Evolutionary conservation across 2,888 invertebrate genomes (phyloP).

Genomic region (Syrista parreyssii): DNA sequence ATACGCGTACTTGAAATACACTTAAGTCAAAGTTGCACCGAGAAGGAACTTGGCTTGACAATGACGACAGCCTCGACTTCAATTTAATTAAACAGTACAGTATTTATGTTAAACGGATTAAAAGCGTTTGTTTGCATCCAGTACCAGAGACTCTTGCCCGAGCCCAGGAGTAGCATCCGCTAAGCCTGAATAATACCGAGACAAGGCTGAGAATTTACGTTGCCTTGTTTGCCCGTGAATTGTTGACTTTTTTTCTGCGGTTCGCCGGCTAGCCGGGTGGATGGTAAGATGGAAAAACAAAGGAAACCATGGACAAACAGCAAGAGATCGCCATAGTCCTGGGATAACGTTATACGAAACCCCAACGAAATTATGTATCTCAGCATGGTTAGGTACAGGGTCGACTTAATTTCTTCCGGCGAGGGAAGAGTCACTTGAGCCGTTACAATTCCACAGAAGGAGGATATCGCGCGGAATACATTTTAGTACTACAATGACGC

Average conservation of each 20-base stretch:
- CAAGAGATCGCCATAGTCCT: conserved; percentile 13
- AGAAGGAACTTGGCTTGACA: too few relatives aligned
- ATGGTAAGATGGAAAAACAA: conserved; percentile 22
- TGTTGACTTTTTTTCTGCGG: conserved; percentile 41
- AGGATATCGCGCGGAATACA: too few relatives aligned
- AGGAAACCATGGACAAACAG: conserved; percentile 19
- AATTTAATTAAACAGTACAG: conserved; percentile 49
- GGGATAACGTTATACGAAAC: background rate
- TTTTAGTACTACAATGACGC: too few relatives aligned
- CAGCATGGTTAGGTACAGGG: too few relatives aligned
- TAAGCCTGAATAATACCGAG: conserved; percentile 52
- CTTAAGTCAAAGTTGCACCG: too few relatives aligned
- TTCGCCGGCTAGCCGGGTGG: conserved; percentile 1
- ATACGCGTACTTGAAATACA: too few relatives aligned
- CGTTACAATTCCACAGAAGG: too few relatives aligned
- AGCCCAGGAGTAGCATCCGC: conserved; percentile 31
- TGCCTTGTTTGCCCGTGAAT: conserved; percentile 36
- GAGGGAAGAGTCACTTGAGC: too few relatives aligned
- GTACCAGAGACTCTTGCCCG: background rate
- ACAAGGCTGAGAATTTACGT: conserved; percentile 44
- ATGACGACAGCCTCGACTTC: conserved; percentile 10
- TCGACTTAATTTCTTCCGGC: too few relatives aligned
- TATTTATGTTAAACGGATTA: conserved; percentile 57
- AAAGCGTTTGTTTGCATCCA: conserved; percentile 49
- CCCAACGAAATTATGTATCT: too few relatives aligned